phyloP scores from a whole-genome alignment of 2,888 invertebrate genomes.

The Pammene aurita region DNA sequence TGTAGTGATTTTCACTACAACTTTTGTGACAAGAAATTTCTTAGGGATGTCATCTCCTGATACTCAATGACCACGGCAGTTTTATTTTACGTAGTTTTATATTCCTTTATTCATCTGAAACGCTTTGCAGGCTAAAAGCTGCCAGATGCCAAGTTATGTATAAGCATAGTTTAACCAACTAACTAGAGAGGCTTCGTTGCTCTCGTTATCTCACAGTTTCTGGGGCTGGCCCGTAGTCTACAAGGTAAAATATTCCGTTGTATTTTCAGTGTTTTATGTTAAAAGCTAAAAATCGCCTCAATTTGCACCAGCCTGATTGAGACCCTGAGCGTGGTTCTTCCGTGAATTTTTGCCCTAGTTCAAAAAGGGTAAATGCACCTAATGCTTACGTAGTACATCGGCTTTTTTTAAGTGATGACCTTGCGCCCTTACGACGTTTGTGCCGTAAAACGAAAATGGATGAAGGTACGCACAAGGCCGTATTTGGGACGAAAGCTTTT shows the following conservation, averaged over 20 bases:
- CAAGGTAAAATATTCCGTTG: slow-evolving; percentile 4
- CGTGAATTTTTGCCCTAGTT: slow-evolving; percentile 4
- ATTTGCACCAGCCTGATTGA: slow-evolving; percentile 32
- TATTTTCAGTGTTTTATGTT: slow-evolving; percentile 22
- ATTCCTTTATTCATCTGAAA: no score
- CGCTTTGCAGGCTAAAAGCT: no score
- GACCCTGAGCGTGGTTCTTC: slow-evolving; percentile 20
- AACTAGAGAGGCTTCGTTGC: no score
- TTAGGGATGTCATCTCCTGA: no score
- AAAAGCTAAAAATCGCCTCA: slow-evolving; percentile 18
- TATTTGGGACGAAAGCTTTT: background rate
- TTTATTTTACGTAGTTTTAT: no score
- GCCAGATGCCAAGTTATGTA: no score
- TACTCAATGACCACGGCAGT: no score
- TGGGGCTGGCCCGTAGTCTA: background rate
- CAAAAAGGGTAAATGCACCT: background rate
- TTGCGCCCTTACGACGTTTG: slow-evolving; percentile 17
- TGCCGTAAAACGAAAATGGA: slow-evolving; percentile 40
- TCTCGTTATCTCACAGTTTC: no score
- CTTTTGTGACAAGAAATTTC: no score
- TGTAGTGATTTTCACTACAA: no score
- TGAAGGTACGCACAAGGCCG: slow-evolving; percentile 28
- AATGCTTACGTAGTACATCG: background rate
- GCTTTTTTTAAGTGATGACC: background rate
- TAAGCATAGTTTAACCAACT: no score